Conservation (phyloP, 2,113 vertebrate species). For the Formicarius rufipectus region DNA sequence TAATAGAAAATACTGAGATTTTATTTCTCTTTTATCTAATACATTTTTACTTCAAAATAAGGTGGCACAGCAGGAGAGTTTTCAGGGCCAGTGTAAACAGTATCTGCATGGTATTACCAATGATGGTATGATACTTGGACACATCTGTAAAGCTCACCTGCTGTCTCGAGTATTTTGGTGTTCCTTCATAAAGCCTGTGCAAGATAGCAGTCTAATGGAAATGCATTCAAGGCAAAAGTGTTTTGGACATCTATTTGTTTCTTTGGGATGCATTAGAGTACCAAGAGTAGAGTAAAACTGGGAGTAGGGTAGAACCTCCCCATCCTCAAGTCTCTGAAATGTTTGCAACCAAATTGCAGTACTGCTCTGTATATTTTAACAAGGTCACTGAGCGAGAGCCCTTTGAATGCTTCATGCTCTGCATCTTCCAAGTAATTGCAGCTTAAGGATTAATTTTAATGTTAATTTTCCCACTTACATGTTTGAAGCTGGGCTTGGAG, state of each 20-base stretch:
- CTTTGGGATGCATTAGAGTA: background rate
- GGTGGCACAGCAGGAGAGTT: background rate
- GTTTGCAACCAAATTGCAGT: background rate
- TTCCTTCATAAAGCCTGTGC: background rate
- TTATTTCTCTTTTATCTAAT: background rate
- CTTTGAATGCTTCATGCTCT: conserved; percentile 34
- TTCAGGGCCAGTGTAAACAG: background rate
- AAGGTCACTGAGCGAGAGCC: background rate
- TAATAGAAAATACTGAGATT: background rate
- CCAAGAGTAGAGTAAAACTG: background rate
- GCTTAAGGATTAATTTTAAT: conserved; percentile 41
- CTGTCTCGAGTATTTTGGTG: background rate
- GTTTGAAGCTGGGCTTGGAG: conserved; percentile 11
- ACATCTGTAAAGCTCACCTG: background rate
- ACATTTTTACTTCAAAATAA: background rate
- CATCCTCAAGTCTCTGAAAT: background rate
- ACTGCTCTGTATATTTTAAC: background rate
- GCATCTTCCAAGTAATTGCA: conserved; percentile 27
- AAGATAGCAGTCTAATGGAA: background rate
- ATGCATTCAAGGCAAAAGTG: background rate
- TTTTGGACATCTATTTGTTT: background rate
- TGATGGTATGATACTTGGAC: background rate
- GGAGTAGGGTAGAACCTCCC: background rate
- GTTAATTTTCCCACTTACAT: background rate
- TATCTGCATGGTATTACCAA: background rate